These are phyloP conservation scores for Sus cebifrons DNA, from an alignment of 2,797 vertebrate genomes.

Conservation along the genomic window DNA sequence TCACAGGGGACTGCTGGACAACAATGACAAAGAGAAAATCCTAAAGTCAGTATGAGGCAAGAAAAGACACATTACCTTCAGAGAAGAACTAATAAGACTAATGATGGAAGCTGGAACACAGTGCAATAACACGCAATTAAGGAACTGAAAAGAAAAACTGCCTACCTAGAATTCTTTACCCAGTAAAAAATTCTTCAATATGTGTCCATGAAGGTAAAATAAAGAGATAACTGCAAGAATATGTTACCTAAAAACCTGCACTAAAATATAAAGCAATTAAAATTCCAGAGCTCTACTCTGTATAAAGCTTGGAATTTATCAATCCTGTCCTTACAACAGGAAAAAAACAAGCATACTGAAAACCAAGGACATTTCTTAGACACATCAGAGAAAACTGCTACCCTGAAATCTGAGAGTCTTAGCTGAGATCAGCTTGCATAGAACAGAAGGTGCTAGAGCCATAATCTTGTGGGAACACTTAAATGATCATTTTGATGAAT, in stretches of 20 bases:
- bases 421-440: not conserved
- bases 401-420: not conserved
- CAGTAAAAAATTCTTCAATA: not conserved
- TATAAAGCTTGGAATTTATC: not conserved
- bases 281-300: not conserved
- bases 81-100: not conserved
- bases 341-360: not conserved
- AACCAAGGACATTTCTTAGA: conserved; percentile 1
- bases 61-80: not conserved
- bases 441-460: not conserved
- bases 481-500: conserved; percentile 1
- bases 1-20: not conserved
- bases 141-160: conserved; percentile 14
- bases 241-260: not conserved
- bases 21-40: not conserved
- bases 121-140: not conserved
- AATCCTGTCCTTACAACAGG: not conserved
- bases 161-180: conserved; percentile 16
- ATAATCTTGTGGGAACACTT: not conserved
- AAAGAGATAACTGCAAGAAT: not conserved
- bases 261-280: conserved; percentile 53
- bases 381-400: not conserved
- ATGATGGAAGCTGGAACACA: not conserved
- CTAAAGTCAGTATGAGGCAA: not conserved
- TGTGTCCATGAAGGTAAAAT: not conserved